These are phyloP conservation scores for Scaptomyza cyrtandrae DNA, from an alignment of 2,888 invertebrate genomes.

Conservation along the genomic window DNA sequence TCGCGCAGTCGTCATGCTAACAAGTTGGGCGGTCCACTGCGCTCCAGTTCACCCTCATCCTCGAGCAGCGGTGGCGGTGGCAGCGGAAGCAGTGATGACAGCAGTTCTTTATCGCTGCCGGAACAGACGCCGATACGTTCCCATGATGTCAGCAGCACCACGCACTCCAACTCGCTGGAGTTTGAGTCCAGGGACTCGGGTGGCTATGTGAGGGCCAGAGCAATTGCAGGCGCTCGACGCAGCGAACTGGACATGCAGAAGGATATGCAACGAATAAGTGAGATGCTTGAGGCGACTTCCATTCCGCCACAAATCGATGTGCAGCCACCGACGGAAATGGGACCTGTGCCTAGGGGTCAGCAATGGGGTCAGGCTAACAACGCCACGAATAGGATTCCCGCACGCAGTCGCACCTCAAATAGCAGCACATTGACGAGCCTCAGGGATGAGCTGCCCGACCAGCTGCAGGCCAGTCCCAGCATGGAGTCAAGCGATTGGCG, in stretches of 20 bases:
- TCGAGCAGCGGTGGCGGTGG: constrained; percentile 66
- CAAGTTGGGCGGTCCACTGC: constrained; percentile 52
- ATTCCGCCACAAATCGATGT: constrained; percentile 81
- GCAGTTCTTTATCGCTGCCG: constrained; percentile 71
- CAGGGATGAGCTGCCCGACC: constrained; percentile 85
- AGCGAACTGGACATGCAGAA: constrained; percentile 83
- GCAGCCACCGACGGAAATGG: constrained; percentile 77
- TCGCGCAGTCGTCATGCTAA: constrained; percentile 51
- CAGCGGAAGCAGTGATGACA: constrained; percentile 72
- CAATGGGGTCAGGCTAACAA: constrained; percentile 52
- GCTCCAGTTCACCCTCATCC: constrained; percentile 74
- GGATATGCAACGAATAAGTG: constrained; percentile 78
- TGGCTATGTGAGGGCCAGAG: constrained; percentile 77
- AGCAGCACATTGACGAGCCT: constrained; percentile 87
- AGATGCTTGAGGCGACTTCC: constrained; percentile 62
- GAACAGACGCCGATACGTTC: constrained; percentile 67
- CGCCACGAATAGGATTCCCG: constrained; percentile 70
- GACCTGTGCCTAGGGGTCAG: constrained; percentile 29
- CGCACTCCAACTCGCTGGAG: constrained; percentile 83
- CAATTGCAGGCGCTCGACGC: constrained; percentile 81
- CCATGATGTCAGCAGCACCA: constrained; percentile 79
- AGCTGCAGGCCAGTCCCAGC: constrained; percentile 86
- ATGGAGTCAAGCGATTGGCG: constrained; percentile 86
- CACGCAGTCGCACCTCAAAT: constrained; percentile 82
- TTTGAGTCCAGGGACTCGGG: constrained; percentile 82